Conservation (phyloP, 2,797 vertebrate species). For the Syngnathus rostellatus region DNA sequence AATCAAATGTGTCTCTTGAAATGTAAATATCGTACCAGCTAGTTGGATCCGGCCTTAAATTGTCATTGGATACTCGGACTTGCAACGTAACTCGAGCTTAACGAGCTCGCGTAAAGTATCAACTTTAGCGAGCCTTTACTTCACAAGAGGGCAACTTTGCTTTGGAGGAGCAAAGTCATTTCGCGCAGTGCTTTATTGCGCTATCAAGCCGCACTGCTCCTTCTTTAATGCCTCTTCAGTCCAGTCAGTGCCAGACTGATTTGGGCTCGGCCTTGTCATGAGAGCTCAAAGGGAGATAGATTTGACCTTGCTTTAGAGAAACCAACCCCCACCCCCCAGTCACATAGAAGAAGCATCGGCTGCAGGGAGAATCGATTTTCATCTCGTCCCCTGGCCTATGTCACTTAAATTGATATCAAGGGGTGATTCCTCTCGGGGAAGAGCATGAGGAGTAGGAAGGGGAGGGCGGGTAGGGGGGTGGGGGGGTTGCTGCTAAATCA, state of each 20-base stretch:
- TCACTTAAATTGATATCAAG: constrained; percentile 58
- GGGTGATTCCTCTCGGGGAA: constrained; percentile 51
- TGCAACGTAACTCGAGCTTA: no score
- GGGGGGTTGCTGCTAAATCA: constrained; percentile 28
- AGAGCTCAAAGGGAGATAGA: constrained; percentile 58
- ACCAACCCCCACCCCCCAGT: constrained; percentile 14
- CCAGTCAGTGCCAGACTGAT: constrained; percentile 34
- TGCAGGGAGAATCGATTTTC: constrained; percentile 67
- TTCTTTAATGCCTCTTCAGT: constrained; percentile 25
- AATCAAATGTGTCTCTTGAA: no score
- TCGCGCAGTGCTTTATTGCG: neutral
- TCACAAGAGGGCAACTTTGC: neutral
- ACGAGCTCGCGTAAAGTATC: no score
- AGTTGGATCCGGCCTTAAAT: no score
- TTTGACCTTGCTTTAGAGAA: constrained; percentile 45
- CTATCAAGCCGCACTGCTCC: neutral
- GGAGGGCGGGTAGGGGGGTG: neutral
- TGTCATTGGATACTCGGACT: no score
- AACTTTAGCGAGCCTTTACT: neutral
- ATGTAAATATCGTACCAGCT: no score
- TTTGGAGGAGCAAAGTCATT: neutral
- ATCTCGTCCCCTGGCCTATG: constrained; percentile 54
- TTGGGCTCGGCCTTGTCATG: constrained; percentile 41
- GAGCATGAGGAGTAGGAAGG: constrained; percentile 8
- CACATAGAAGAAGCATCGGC: constrained; percentile 43